Evolutionary conservation across 2,113 vertebrate genomes (phyloP).

Genomic region (Dendropsophus ebraccatus): DNA sequence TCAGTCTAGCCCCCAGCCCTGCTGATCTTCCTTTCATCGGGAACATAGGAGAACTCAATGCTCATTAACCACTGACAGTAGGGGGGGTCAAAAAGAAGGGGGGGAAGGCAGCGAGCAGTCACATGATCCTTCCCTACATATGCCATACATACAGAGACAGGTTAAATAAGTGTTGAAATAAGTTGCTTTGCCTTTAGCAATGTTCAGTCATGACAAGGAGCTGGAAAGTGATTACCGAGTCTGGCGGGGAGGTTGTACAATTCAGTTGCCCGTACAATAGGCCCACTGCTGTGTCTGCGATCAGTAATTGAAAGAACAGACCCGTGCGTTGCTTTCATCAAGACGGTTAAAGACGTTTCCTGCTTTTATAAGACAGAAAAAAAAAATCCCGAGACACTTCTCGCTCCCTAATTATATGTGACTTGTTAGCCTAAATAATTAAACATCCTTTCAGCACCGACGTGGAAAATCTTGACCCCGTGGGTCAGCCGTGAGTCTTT

Average conservation of each 20-base stretch:
- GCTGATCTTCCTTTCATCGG: neutral
- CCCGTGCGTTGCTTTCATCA: slow-evolving; percentile 68
- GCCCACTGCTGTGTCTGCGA: slow-evolving; percentile 56
- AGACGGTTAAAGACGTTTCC: slow-evolving; percentile 64
- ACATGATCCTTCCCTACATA: neutral
- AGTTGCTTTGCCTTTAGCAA: neutral
- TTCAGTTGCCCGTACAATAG: slow-evolving; percentile 43
- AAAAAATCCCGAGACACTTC: slow-evolving; percentile 69
- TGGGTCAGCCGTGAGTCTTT: slow-evolving; percentile 47
- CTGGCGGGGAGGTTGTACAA: slow-evolving; percentile 38
- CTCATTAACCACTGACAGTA: neutral
- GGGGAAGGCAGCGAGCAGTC: neutral
- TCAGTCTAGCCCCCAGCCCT: neutral
- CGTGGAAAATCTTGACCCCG: slow-evolving; percentile 50
- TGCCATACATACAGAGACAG: neutral
- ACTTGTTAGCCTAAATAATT: slow-evolving; percentile 69
- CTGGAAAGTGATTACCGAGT: slow-evolving; percentile 41
- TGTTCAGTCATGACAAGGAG: slow-evolving; percentile 16
- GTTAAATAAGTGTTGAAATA: neutral
- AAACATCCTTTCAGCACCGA: slow-evolving; percentile 64
- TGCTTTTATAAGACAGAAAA: slow-evolving; percentile 66
- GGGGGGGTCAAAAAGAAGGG: neutral
- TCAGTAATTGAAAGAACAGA: slow-evolving; percentile 64
- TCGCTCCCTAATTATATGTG: slow-evolving; percentile 68
- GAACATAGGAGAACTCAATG: neutral